Evolutionary conservation across 2,888 invertebrate genomes (phyloP), one percentile per base, ranked within the genome.

Genomic region (Volucella inflata): DNA sequence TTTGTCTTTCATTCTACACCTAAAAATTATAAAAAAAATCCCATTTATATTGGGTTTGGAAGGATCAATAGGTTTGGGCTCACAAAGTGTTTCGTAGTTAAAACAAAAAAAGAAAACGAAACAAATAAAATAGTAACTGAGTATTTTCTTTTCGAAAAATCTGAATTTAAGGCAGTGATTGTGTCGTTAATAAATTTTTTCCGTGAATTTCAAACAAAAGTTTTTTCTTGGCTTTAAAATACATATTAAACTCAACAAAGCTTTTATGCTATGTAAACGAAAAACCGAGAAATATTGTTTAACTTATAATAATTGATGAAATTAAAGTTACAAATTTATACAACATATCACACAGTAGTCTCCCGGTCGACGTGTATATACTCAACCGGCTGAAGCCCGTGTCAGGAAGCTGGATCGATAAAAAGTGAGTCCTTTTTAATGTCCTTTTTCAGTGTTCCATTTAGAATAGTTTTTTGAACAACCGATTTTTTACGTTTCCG

Each of bases 281-380:
- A 67, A 71, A 64, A 46, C 42, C 68, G 21, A 79, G 53, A 70
- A 72, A 50, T 65, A 77, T 46, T 81, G n/a, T 53, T 72, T 75
- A 75, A 62, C 71, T 76, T 75, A 44, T 87, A 78, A 67, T 75
- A 81, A 82, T 79, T 79, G 76, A 81, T 87, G 78, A 82, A 64
- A 76, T 74, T 65, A 77, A 77, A 87, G 80, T 85, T 70, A 81
- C 68, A 65, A 64, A 76, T 82, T 84, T 87, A 84, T 87, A 90
- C 89, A 90, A 91, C 92, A 92, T 91, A 92, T 96, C 95, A 96
- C 94, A 97, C 97, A 90, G 97, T 97, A 92, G 97, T 97, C 94
- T 97, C 97, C 92, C 97, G 95, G 93, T 97, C 97, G 93, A 97
- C 96, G 93, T 97, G 97, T 91, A 97, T 97, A 93, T 96, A 97